Base-by-base conservation (phyloP, 2,888 invertebrate species). In the Seira musarum region DNA sequence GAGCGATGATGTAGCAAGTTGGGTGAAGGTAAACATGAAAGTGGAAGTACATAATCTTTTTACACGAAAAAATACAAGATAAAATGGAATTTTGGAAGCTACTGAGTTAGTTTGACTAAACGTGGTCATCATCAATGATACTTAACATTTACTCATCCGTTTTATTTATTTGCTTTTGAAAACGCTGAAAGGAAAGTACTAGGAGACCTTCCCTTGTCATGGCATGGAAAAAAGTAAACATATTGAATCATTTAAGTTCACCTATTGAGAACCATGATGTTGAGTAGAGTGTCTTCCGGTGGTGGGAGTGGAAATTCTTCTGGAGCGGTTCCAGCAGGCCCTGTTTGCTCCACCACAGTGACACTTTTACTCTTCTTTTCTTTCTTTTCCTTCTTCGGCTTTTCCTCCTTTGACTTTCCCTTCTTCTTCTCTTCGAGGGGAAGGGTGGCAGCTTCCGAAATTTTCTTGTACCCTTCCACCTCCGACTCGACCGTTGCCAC, bases 401-500 rank as follows among this genome's bases (percentile, higher is more conserved):
- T 86, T 82, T 84, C 85, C 80, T 85, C 87, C 73, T 83, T 83
- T 25, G 84, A 84, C 72, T 84, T 84, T 61, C 82, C 84, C 69
- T 83, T 82, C 82, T 87, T 86, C 69, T 82, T 85, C 64, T 84
- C 85, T 10, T 80, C 85, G 13, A 87, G 79, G 25, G 87, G 87
- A 49, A 87, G 85, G 53, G 87, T 87, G 61, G 87, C 86, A 57
- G 87, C 86, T 74, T 87, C 87, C 63, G 86, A 85, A 71, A 85
- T 85, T 80, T 85, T 84, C 79, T 86, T 85, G 76, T 86, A 86
- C 70, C 90, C 90, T 87, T 94, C 93, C 86, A 94, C 92, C 90
- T 95, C 95, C 88, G 95, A 92, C 90, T 95, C 95, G 87, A 96
- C 96, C 81, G 95, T 95, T 87, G 95, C 94, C 89, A 95, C 95